These are phyloP conservation scores for Xylocampa areola DNA, from an alignment of 2,888 invertebrate species.

Conservation along the genomic window DNA sequence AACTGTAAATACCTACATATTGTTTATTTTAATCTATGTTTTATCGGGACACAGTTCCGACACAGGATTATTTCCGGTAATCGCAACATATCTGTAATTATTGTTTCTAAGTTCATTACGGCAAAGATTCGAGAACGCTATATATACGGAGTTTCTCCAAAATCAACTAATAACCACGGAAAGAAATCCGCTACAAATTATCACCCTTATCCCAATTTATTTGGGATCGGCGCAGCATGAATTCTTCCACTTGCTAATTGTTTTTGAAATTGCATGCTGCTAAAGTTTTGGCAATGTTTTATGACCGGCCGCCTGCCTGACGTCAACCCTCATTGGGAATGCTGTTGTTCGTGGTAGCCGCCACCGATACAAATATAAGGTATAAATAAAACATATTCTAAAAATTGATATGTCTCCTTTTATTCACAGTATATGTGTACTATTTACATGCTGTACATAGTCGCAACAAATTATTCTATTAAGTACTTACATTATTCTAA, in stretches of 20 bases:
- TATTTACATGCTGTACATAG: conserved; percentile 83
- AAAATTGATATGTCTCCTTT: conserved; percentile 89
- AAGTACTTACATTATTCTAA: conserved; percentile 76
- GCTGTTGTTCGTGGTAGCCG: too few species aligned
- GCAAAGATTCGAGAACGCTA: neutral
- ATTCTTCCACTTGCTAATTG: too few species aligned
- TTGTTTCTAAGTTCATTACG: conserved; percentile 5
- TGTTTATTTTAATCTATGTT: too few species aligned
- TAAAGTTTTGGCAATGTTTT: too few species aligned
- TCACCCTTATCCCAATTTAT: too few species aligned
- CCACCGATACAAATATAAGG: conserved; percentile 7
- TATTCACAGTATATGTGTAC: conserved; percentile 86
- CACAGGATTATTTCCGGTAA: neutral
- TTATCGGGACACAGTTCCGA: too few species aligned
- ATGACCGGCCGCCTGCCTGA: too few species aligned
- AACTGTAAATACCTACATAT: too few species aligned
- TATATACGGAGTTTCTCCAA: conserved; percentile 4
- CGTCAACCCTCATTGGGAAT: too few species aligned
- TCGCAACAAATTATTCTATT: conserved; percentile 74
- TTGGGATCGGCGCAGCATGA: too few species aligned
- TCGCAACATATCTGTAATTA: too few species aligned
- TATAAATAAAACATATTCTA: conserved; percentile 72
- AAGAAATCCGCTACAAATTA: conserved; percentile 15
- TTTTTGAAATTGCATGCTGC: too few species aligned
- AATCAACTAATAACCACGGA: neutral